Evolutionary conservation across 2,888 invertebrate genomes (phyloP).

Genomic region (Gastracanthus pulcherrimus): DNA sequence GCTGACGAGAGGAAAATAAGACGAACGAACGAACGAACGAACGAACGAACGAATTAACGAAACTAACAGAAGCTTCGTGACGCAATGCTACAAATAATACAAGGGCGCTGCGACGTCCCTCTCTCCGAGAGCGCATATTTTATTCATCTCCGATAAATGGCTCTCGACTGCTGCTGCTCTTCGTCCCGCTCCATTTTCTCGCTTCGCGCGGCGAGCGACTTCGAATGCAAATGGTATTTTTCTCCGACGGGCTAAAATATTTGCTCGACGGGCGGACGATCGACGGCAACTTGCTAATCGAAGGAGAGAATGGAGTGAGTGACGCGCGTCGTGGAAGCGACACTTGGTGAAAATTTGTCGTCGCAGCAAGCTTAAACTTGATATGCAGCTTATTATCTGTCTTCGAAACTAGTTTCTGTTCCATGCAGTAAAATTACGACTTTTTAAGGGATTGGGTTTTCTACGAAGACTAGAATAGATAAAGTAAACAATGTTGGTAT

Average conservation of each 20-base stretch:
- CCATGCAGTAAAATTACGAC: too few species aligned
- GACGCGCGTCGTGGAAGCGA: neutral
- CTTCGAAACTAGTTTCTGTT: too few species aligned
- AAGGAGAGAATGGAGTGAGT: neutral
- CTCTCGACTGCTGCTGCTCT: neutral
- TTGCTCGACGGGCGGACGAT: neutral
- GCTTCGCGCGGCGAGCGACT: neutral
- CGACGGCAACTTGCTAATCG: neutral
- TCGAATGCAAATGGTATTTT: neutral
- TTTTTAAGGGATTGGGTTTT: too few species aligned
- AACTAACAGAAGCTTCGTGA: neutral
- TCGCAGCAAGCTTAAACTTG: neutral
- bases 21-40: slow-evolving; percentile 1
- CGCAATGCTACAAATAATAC: neutral
- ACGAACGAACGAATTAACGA: slow-evolving; percentile 35
- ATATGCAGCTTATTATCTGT: too few species aligned
- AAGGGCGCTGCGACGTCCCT: neutral
- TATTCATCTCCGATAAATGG: slow-evolving; percentile 49
- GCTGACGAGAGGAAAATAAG: neutral
- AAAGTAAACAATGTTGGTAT: too few species aligned
- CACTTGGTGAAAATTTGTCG: neutral
- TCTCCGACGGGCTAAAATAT: neutral
- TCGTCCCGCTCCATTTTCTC: too few species aligned
- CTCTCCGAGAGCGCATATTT: slow-evolving; percentile 16
- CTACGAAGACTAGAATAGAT: too few species aligned